These are phyloP conservation scores for Ypsolopha sequella DNA, from an alignment of 2,888 invertebrate species.

Conservation along the genomic window DNA sequence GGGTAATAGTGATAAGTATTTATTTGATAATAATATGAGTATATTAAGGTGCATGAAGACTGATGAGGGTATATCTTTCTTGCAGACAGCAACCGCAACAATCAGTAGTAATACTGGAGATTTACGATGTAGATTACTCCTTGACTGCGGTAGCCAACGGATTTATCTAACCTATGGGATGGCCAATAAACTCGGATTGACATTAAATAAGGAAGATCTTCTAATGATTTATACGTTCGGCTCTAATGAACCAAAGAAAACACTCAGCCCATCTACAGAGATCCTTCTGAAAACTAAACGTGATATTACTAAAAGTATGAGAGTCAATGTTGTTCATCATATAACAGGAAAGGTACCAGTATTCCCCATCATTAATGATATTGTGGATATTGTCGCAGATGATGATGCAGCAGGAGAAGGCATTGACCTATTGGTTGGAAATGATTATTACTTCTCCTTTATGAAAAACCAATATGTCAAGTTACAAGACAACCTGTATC, in stretches of 20 bases:
- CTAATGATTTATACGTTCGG: constrained; percentile 3
- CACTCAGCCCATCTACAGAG: not conserved
- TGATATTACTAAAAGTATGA: not conserved
- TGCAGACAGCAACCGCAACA: not conserved
- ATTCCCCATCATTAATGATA: too few species aligned
- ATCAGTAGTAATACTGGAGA: not conserved
- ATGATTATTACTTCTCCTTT: not conserved
- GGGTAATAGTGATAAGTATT: too few species aligned
- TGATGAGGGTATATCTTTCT: not conserved
- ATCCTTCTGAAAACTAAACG: not conserved
- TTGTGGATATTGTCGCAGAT: not conserved
- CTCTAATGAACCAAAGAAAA: not conserved
- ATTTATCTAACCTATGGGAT: not conserved
- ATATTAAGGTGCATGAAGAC: too few species aligned
- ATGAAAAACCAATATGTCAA: not conserved
- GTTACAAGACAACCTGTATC: not conserved
- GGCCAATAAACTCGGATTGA: not conserved
- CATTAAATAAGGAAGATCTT: not conserved
- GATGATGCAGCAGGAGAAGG: not conserved
- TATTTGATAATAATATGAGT: too few species aligned
- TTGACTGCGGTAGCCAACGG: not conserved
- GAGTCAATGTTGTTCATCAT: not conserved
- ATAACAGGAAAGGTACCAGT: not conserved
- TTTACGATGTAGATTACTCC: not conserved
- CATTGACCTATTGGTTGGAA: not conserved